phyloP scores from a whole-genome alignment of 2,888 invertebrate genomes.

The Coleophora deauratella region DNA sequence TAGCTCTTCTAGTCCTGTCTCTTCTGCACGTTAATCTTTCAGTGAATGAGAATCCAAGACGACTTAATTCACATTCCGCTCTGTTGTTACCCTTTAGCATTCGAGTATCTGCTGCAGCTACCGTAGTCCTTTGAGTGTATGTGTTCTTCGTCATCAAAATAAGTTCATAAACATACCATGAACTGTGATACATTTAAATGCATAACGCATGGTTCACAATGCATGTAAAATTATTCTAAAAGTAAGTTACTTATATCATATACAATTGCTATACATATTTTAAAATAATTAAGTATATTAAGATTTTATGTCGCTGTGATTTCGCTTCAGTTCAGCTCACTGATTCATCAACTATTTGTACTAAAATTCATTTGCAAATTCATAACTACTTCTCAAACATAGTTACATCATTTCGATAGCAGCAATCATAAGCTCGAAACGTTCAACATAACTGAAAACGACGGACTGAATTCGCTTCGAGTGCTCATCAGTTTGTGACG shows the following conservation, averaged over 20 bases:
- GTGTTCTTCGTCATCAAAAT: slow-evolving; percentile 39
- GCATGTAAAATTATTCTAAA: slow-evolving; percentile 1
- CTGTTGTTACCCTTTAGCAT: slow-evolving; percentile 22
- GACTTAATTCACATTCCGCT: slow-evolving; percentile 44
- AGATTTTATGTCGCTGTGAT: too few species aligned
- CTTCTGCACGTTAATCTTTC: slow-evolving; percentile 11
- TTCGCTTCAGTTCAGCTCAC: too few species aligned
- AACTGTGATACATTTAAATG: neutral
- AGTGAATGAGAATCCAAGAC: slow-evolving; percentile 51
- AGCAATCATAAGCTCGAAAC: too few species aligned
- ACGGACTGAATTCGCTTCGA: slow-evolving; percentile 7
- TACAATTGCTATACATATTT: too few species aligned
- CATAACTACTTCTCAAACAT: too few species aligned
- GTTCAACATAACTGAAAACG: too few species aligned
- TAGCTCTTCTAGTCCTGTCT: slow-evolving; percentile 17
- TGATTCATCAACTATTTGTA: too few species aligned
- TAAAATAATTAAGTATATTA: too few species aligned
- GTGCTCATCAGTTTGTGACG: slow-evolving; percentile 3
- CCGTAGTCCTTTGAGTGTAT: slow-evolving; percentile 44
- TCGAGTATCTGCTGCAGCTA: neutral
- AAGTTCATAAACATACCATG: slow-evolving; percentile 9
- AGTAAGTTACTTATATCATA: slow-evolving; percentile 7
- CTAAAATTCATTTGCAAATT: too few species aligned
- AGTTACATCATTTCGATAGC: too few species aligned
- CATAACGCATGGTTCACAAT: slow-evolving; percentile 15